These are phyloP conservation scores for Sipha flava DNA, from an alignment of 1,140 invertebrate species.

Conservation along the genomic window DNA sequence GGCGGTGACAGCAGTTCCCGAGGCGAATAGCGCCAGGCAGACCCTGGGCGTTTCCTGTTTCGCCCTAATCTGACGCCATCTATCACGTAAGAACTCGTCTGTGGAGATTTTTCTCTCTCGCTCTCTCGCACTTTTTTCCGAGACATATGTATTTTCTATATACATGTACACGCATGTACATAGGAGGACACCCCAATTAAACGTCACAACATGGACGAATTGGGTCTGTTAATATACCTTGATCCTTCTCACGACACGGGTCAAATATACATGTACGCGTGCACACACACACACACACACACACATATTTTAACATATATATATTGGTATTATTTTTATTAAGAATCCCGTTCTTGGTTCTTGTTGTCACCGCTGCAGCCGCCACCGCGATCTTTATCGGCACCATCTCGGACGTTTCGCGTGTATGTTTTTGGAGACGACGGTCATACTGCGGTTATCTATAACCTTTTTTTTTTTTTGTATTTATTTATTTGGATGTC, in stretches of 20 bases:
- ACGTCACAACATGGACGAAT: constrained; percentile 23
- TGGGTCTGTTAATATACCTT: background rate
- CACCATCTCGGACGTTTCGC: background rate
- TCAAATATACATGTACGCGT: background rate
- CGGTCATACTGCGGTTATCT: background rate
- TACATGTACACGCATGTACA: background rate
- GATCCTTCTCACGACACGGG: background rate
- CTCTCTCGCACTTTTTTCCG: background rate
- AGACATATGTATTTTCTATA: background rate
- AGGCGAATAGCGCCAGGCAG: background rate
- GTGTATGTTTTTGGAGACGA: background rate
- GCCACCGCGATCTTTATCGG: background rate
- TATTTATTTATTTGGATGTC: constrained; percentile 1
- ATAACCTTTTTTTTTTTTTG: background rate
- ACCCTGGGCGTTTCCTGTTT: constrained; percentile 27
- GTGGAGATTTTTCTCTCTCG: background rate
- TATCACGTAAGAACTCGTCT: constrained; percentile 13
- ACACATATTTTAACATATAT: background rate
- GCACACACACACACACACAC: too few species aligned
- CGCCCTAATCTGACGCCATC: constrained; percentile 28
- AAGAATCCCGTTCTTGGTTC: background rate
- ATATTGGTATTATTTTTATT: background rate
- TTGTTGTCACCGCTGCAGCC: too few species aligned
- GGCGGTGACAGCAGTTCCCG: background rate
- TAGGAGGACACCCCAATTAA: constrained; percentile 10